Conservation (phyloP, 1,140 invertebrate genomes). For the Heliconius hewitsoni region DNA sequence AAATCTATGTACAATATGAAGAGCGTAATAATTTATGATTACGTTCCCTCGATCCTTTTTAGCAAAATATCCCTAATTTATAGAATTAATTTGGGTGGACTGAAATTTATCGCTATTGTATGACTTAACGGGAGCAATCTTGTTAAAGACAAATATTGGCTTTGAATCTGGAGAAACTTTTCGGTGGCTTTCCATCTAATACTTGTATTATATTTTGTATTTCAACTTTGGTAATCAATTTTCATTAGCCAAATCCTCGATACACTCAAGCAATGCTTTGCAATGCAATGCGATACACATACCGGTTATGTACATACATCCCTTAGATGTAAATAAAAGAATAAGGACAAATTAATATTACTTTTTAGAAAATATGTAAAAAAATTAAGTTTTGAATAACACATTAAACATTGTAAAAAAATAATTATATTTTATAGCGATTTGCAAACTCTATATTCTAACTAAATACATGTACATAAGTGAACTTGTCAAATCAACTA, state of each 20-base stretch:
- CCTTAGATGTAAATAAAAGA: no score
- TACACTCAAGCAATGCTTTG: neutral
- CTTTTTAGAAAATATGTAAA: no score
- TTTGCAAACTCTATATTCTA: no score
- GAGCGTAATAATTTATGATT: neutral
- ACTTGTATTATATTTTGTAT: neutral
- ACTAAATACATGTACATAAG: no score
- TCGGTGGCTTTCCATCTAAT: neutral
- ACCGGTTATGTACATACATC: neutral
- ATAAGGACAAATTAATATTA: no score
- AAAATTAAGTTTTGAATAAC: no score
- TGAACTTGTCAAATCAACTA: no score
- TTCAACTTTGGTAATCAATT: neutral
- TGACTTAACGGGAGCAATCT: neutral
- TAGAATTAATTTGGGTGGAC: neutral
- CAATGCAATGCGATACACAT: neutral
- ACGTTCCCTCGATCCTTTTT: neutral
- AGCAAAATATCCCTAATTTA: neutral
- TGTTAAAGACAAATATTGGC: constrained; percentile 9
- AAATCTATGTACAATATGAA: neutral
- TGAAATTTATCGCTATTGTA: neutral
- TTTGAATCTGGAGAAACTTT: neutral
- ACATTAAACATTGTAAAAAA: no score
- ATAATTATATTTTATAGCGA: no score
- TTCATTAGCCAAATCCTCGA: neutral